phyloP scores from a whole-genome alignment of 1,140 invertebrate genomes.

The Parapsyche elsis region DNA sequence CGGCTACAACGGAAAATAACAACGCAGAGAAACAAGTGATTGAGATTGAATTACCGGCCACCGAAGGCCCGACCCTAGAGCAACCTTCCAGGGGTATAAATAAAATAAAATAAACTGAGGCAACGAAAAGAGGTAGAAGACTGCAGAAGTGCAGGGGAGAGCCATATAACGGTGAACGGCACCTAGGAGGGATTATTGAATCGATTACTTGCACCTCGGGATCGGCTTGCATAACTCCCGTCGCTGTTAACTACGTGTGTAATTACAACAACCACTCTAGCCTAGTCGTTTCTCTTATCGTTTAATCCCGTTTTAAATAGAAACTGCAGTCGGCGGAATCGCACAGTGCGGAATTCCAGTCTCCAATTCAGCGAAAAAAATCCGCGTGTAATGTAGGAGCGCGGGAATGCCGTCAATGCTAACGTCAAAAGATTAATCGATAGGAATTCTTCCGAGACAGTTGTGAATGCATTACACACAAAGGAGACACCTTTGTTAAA shows the following conservation, averaged over 20 bases:
- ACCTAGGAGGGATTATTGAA: constrained; percentile 22
- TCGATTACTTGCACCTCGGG: constrained; percentile 39
- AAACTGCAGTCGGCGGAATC: no score
- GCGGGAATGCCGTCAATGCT: no score
- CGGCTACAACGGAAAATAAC: constrained; percentile 33
- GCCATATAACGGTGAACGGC: not conserved
- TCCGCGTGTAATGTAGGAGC: no score
- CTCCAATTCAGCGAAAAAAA: no score
- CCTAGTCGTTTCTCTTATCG: not conserved
- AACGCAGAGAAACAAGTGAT: constrained; percentile 46
- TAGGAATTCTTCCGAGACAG: no score
- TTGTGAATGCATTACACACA: no score
- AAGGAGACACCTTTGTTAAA: no score
- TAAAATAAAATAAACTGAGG: constrained; percentile 33
- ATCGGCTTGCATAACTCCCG: constrained; percentile 22
- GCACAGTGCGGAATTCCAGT: no score
- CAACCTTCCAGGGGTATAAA: not conserved
- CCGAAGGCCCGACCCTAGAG: constrained; percentile 37
- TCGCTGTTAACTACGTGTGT: constrained; percentile 26
- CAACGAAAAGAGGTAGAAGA: not conserved
- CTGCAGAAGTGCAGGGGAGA: constrained; percentile 14
- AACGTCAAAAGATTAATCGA: no score
- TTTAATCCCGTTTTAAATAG: not conserved
- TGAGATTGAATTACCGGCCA: constrained; percentile 54
- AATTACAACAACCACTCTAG: constrained; percentile 37